Evolutionary conservation across 2,113 vertebrate genomes (phyloP).

Genomic region (Saguinus imperator): DNA sequence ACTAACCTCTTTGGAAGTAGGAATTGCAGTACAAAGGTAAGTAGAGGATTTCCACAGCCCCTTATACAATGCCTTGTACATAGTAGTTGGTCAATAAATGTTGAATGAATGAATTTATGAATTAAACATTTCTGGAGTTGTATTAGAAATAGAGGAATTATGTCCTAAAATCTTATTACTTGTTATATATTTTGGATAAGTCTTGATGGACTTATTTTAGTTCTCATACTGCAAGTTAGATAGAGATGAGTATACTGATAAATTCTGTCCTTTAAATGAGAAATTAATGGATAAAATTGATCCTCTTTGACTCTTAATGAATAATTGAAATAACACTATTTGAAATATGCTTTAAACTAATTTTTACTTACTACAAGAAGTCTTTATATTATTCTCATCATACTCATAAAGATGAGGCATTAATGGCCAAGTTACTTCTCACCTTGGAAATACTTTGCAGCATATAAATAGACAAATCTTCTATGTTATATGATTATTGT

Average conservation of each 20-base stretch:
- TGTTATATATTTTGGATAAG: slow-evolving; percentile 2
- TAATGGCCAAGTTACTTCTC: slow-evolving; percentile 28
- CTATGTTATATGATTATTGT: not conserved
- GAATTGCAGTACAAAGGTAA: not conserved
- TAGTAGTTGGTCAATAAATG: not conserved
- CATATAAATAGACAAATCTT: slow-evolving; percentile 6
- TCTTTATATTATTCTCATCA: slow-evolving; percentile 5
- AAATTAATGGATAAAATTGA: slow-evolving; percentile 27
- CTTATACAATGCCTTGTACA: not conserved
- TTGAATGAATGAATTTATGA: not conserved
- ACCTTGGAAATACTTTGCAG: slow-evolving; percentile 27
- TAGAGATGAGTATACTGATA: slow-evolving; percentile 8
- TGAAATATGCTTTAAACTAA: slow-evolving; percentile 15
- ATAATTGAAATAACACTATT: slow-evolving; percentile 10
- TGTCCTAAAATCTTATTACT: not conserved
- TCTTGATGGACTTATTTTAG: not conserved
- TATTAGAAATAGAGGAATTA: slow-evolving; percentile 11
- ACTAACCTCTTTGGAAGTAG: not conserved
- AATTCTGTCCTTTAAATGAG: slow-evolving; percentile 22
- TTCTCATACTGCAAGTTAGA: not conserved
- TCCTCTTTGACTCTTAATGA: not conserved
- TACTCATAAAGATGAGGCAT: not conserved
- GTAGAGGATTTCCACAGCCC: not conserved
- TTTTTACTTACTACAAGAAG: slow-evolving; percentile 26
- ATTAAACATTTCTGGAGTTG: not conserved